Base-by-base conservation (phyloP, 1,140 invertebrate genomes). In the Scaptomyza pallida region DNA sequence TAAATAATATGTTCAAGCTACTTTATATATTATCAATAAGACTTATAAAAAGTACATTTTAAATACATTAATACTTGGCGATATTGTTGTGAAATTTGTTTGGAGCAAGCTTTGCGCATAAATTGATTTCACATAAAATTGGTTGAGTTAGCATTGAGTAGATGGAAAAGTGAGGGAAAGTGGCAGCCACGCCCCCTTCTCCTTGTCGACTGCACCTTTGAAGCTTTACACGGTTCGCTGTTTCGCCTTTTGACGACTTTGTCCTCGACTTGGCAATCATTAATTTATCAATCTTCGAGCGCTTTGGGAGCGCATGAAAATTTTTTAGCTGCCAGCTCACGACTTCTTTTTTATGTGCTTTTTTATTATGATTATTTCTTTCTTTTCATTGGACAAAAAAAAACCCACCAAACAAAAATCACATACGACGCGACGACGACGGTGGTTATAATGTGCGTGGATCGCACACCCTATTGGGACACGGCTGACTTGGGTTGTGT, bases 361-460 rank as follows among this genome's bases (percentile, higher is more conserved):
- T 85, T 89, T 88, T 88, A 88, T 88, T 88, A 82, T 88, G 79
- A 82, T 88, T 88, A 88, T 89, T 89, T 78, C 78, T 72, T 88
- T 88, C 78, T 75, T 80, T 77, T 47, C 15, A 40, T 30, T 56
- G 59, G 44, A 43, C 51, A 52, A 52, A 23, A 55, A 52, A 15
- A 50, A 59, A 57, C 19, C 72, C 23, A 65, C 74, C 59, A 57
- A 79, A 59, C 51, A 78, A 64, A 72, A 73, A 68, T 75, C 77
- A 81, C 81, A 85, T 74, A 71, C 59, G 77, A 62, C 12, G 33
- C 33, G 12, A 9, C 35, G 59, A 50, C 3, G 26, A n/a, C 35
- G 56, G 51, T 80, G 64, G 70, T 65, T 74, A 74, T 83, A 81
- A 81, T 83, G 70, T 78, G 61, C 64, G 52, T 70, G 45, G 48